phyloP scores from a whole-genome alignment of 2,888 invertebrate genomes.

The Druceiella hillmani region DNA sequence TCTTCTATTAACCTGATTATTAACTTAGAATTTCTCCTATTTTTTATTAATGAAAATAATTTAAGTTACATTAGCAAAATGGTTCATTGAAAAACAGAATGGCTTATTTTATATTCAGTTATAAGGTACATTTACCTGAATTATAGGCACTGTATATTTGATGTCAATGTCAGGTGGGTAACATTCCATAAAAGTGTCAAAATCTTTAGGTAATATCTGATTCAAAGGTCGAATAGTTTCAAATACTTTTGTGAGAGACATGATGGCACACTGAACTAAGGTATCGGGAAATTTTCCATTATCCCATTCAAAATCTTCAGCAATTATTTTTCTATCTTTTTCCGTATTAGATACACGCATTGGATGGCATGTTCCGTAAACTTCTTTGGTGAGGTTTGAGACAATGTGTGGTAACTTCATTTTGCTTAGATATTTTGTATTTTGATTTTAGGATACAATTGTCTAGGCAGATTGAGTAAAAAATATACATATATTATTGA shows the following conservation, averaged over 20 bases:
- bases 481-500: too few species aligned
- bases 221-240: conserved; percentile 48
- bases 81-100: too few species aligned
- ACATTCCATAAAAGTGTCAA: conserved; percentile 55
- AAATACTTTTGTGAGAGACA: conserved; percentile 38
- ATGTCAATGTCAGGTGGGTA: conserved; percentile 55
- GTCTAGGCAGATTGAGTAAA: too few species aligned
- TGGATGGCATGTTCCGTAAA: conserved; percentile 32
- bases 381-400: conserved; percentile 32
- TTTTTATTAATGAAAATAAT: too few species aligned
- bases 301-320: conserved; percentile 48
- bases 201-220: conserved; percentile 51
- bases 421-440: too few species aligned
- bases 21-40: too few species aligned
- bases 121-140: conserved; percentile 35
- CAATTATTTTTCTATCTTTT: conserved; percentile 32
- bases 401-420: conserved; percentile 47
- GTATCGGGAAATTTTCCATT: conserved; percentile 38
- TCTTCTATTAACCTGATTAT: too few species aligned
- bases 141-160: conserved; percentile 47
- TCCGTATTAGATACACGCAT: conserved; percentile 34
- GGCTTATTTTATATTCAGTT: not conserved
- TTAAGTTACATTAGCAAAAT: too few species aligned
- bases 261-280: conserved; percentile 35
- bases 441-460: not conserved